phyloP scores from a whole-genome alignment of 2,797 vertebrate species.

The Microctenopoma lineatum region DNA sequence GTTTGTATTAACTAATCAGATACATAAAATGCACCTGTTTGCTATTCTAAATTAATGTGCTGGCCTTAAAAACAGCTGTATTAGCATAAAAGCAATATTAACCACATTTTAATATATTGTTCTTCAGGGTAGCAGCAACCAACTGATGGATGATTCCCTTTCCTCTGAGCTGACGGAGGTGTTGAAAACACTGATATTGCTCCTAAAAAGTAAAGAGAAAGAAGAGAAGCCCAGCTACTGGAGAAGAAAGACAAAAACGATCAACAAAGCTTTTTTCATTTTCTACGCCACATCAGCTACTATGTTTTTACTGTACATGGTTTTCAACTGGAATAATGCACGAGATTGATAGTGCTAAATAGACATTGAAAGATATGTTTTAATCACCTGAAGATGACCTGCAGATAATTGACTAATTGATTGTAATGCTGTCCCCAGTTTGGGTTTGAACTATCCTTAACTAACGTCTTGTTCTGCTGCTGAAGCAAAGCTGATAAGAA shows the following conservation, averaged over 20 bases:
- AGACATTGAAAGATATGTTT: too few species aligned
- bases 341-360: not conserved
- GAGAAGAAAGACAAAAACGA: conserved; percentile 38
- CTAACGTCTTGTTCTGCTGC: too few species aligned
- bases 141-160: not conserved
- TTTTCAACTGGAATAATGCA: not conserved
- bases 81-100: not conserved
- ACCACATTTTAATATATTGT: not conserved
- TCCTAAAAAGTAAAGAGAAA: not conserved
- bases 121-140: conserved; percentile 24
- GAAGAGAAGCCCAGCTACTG: conserved; percentile 44
- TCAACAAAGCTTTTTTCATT: conserved; percentile 58
- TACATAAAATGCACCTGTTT: too few species aligned
- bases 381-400: too few species aligned
- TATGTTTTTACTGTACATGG: conserved; percentile 48
- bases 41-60: too few species aligned
- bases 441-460: too few species aligned
- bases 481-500: too few species aligned
- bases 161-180: conserved; percentile 24
- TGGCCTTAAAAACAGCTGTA: too few species aligned
- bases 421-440: not conserved
- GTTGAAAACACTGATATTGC: conserved; percentile 12
- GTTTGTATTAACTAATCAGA: not conserved
- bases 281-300: conserved; percentile 31
- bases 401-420: not conserved